Evolutionary conservation across 2,113 vertebrate genomes (phyloP), one percentile per base, ranked within the genome.

Genomic region (Proterorhinus semilunaris): DNA sequence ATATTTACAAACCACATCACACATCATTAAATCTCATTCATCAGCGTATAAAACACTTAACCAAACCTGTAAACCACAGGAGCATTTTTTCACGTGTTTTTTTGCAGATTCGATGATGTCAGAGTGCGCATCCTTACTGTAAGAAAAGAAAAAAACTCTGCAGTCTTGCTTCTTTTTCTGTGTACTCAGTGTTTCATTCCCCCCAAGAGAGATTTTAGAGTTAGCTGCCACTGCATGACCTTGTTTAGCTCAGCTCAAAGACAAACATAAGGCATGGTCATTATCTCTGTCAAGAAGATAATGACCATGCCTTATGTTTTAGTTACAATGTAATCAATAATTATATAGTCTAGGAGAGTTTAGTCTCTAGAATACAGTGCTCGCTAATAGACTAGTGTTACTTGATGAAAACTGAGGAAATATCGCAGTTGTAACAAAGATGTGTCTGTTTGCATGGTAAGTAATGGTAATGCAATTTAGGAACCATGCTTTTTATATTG

Each of bases 181-280:
- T 27, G 66, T 45, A 70, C 27, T 8, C 2, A 45, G 54, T 68
- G 54, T 65, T 62, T 66, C 44, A 65, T 57, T 43, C 75, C 51
- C 36, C 17, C 69, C 63, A 55, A 72, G 53, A 73, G 27, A 72
- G 27, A 55, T 55, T 2, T 21, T 10, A 62, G 5, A 62, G 45
- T 58, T 36, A 36, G 27, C 36, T 61, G 13, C 42, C 45, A 59
- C n/a, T 36, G 15, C n/a, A 46, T 44, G 72, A 81, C 83, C 83
- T 85, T 85, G 81, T 80, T 65, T 27, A 48, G 53, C 53, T 53
- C n/a, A 17, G 17, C 44, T 5, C n/a, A 16, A 8, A 65, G 5
- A 7, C 3, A 36, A 21, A 21, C 4, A 2, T 8, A 17, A 6
- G n/a, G 7, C 27, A 5, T 17, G 8, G 17, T n/a, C 51, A 17